phyloP scores from a whole-genome alignment of 2,888 invertebrate species.

The Cataglyphis altisquamis region DNA sequence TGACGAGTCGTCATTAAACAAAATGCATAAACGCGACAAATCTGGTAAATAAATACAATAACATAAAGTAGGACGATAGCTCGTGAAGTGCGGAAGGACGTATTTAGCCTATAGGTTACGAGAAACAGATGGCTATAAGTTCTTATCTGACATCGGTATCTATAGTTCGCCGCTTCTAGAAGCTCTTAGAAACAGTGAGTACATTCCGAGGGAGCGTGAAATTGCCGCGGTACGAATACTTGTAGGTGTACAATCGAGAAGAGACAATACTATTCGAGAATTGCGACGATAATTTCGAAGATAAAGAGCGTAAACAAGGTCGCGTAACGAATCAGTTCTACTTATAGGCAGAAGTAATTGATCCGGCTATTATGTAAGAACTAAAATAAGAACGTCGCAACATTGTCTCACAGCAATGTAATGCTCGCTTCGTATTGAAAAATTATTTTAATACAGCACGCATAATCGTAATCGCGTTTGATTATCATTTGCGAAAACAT shows the following conservation, averaged over 20 bases:
- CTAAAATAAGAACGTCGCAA: constrained; percentile 27
- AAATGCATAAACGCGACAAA: neutral
- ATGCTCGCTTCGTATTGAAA: neutral
- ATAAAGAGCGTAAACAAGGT: constrained; percentile 45
- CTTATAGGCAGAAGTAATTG: constrained; percentile 48
- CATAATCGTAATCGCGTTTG: neutral
- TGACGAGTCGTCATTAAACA: constrained; percentile 11
- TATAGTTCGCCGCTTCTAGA: constrained; percentile 63
- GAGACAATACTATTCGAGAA: constrained; percentile 27
- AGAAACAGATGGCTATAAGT: constrained; percentile 38
- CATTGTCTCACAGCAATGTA: constrained; percentile 25
- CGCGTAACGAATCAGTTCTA: constrained; percentile 31
- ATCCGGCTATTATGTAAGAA: constrained; percentile 43
- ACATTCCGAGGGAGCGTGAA: neutral
- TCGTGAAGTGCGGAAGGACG: constrained; percentile 57
- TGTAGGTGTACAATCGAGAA: neutral
- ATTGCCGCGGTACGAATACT: neutral
- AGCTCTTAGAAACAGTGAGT: constrained; percentile 39
- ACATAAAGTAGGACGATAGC: constrained; percentile 63
- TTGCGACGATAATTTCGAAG: constrained; percentile 42
- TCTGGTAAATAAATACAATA: constrained; percentile 49
- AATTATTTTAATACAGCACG: neutral
- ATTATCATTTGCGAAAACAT: neutral
- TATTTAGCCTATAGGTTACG: constrained; percentile 60
- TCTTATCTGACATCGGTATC: constrained; percentile 52